Conservation (phyloP, 37 sponge, comb jelly and placozoan species). For the Oscarella lobularis region DNA sequence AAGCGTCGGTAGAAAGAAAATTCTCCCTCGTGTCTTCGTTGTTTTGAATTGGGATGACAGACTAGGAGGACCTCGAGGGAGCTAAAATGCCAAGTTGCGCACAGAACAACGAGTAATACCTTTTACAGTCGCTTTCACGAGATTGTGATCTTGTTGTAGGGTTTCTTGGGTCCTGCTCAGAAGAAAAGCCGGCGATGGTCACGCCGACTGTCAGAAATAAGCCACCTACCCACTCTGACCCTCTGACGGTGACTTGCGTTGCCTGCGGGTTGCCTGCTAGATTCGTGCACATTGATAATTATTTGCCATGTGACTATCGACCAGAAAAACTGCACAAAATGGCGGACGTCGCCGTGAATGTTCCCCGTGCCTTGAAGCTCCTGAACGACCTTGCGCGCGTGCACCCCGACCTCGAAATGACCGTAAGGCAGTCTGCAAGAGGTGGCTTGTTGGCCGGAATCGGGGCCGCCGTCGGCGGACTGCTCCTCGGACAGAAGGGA, state of each 20-base stretch:
- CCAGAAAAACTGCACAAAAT: too few relatives aligned
- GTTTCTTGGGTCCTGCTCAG: neutral
- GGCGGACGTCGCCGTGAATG: neutral
- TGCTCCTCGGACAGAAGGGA: neutral
- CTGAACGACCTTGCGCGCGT: neutral
- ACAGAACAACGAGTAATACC: conserved; percentile 56
- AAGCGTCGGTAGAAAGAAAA: neutral
- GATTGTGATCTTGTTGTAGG: neutral
- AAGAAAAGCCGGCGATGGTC: neutral
- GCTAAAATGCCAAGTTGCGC: conserved; percentile 61
- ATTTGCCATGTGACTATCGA: too few relatives aligned
- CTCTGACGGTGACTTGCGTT: neutral
- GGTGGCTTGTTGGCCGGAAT: neutral
- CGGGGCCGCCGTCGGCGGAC: neutral
- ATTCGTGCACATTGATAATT: too few relatives aligned
- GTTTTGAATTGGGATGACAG: neutral
- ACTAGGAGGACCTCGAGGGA: conserved; percentile 50
- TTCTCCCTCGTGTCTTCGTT: too few relatives aligned
- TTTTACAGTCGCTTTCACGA: too few relatives aligned
- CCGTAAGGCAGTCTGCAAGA: neutral
- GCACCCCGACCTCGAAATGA: neutral
- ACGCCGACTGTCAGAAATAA: neutral
- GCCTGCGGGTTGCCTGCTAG: too few relatives aligned
- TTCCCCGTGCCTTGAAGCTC: neutral
- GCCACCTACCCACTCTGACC: neutral